Evolutionary conservation across 2,113 vertebrate species (phyloP), one percentile per base, ranked within the genome.

Genomic region (Emydura subglobosa): DNA sequence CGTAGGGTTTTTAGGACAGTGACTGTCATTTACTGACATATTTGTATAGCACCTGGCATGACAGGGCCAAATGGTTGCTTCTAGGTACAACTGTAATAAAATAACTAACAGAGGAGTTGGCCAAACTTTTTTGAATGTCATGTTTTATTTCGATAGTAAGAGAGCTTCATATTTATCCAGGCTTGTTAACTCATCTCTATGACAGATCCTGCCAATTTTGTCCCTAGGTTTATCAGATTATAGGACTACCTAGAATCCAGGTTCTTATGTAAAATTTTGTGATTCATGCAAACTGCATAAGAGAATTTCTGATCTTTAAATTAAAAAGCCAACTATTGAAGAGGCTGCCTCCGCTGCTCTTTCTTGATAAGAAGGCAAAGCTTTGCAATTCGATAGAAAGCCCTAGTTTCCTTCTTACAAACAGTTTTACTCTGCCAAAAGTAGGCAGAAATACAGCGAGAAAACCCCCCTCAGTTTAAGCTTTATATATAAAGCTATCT

Each of bases 311-410:
- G 88, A 97, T 97, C 94, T 97, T 97, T 96, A 96, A 97, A 96
- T 98, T 97, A 96, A 97, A 97, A 97, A 96, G 27, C 68, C 68
- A 94, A 0, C 90, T 95, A 83, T 17, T 94, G 96, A 94, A 94
- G 92, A 93, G 80, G 79, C 91, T 96, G 94, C 88, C 95, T 97
- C 92, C 72, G 96, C 97, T 98, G 97, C 90, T 95, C 85, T 94
- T 96, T 78, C 95, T 96, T 97, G 97, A 97, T 97, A 97, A 98
- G 97, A 85, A 96, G 47, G 88, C 86, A 96, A 95, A 94, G 95
- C 94, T 90, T 97, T 96, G 93, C 84, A 93, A 86, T 90, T 94
- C 1, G 4, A 94, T 95, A 91, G 97, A 96, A 96, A 97, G 95
- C 79, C 82, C 6, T 93, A 95, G 92, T 92, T 97, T 94, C 83